Base-by-base conservation (phyloP, 2,888 invertebrate genomes). In the Scaptomyza caliginosa region DNA sequence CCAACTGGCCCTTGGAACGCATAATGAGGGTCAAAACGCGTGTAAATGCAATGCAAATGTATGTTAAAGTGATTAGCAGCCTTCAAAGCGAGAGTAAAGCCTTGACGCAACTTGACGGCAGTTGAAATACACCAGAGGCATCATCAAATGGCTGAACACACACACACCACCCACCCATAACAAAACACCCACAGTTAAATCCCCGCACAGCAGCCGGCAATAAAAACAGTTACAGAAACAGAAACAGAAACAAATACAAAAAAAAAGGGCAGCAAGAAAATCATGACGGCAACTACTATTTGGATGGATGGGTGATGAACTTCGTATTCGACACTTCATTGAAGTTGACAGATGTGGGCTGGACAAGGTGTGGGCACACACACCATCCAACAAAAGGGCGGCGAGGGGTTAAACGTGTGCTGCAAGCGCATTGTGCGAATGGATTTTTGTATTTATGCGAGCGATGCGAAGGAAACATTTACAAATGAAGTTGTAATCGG, bases 401-500 rank as follows among this genome's bases (percentile, higher is more conserved):
- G 19, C 11, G 16, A 10, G 19, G 21, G 40, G 21, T 17, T 17
- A 17, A 21, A 45, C 26, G 52, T 55, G 55, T 54, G 54, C 54
- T 62, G 51, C 19, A 13, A 21, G 21, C 17, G 50, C 59, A 55
- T 67, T 67, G 68, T 68, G 59, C 42, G 64, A 24, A 52, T 57
- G 74, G 59, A 69, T 67, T 65, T 77, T 70, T 78, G 74, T 77
- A 78, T 78, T 78, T 80, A 70, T 82, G 76, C 68, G 59, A 77
- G 78, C 57, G 84, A 45, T 70, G 79, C 83, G 79, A 81, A 81
- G 87, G 79, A 84, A 89, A 76, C 81, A 88, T 88, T 88, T 86
- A 89, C 86, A 89, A 90, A 89, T 90, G 87, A 89, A 89, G 90
- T 89, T 89, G 89, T 89, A 89, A 89, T 89, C 89, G 89, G 90